Evolutionary conservation across 92 coral and sea anemone species (phyloP), one percentile per base, ranked within the genome.

Genomic region (Phymanthus crucifer): DNA sequence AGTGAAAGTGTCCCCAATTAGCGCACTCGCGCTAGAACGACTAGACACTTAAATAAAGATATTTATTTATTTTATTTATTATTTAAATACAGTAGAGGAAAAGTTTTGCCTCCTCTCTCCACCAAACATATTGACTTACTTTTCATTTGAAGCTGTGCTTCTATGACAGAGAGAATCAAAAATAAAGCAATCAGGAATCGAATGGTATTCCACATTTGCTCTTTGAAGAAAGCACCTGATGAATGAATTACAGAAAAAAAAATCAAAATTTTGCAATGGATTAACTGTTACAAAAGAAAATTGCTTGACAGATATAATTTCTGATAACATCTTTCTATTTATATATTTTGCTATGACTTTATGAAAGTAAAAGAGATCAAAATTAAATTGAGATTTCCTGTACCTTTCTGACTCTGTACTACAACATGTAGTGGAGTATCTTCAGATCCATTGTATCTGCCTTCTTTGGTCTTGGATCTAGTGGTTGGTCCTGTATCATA

Each of bases 121-220:
- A 43, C 48, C 0, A 43, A 43, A 7, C 11, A 11, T 0, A 3
- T 45, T 18, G 36, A 84, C 98, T 84, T 48, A 96, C 99, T 91
- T 84, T 94, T 93, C 98, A 96, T 93, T 68, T 96, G 99, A 26
- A 96, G 90, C 71, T 96, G 99, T n/a, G 98, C 99, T 71, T 96
- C 99, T 70, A 96, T 90, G 58, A 96, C 88, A 32, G 99, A 96
- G 16, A 93, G 89, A 35, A 96, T 87, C 58, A 96, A 87, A 83
- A 96, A 96, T 77, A 96, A 65, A 40, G 92, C 99, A 85, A 96
- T 91, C 70, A 96, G 89, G 78, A 96, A 96, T 45, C 99, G 82
- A 78, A 96, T 80, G 40, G 99, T 96, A 83, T 96, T 96, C 99
- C 99, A 96, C 69, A 96, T 86, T 84, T 96, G 99, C 52, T 96